These are phyloP conservation scores for Phania funesta DNA, from an alignment of 2,888 invertebrate genomes.

Conservation along the genomic window DNA sequence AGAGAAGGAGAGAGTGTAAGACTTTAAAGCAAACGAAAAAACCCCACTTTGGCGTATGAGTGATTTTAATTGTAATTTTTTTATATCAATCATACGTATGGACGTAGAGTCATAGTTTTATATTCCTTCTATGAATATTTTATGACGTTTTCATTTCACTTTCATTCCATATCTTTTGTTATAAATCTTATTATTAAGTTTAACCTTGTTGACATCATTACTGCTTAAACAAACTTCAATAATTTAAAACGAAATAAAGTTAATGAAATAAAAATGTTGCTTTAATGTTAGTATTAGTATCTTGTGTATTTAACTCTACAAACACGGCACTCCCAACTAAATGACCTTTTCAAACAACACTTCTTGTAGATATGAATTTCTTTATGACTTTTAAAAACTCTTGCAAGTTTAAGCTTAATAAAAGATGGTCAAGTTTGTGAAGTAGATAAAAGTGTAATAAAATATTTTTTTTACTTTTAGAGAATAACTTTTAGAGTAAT, in stretches of 20 bases:
- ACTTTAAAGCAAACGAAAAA: background rate
- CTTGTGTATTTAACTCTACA: background rate
- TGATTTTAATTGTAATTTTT: conserved; percentile 5
- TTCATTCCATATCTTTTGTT: background rate
- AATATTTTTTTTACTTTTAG: conserved; percentile 8
- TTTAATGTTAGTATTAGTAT: conserved; percentile 5
- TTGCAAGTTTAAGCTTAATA: conserved; percentile 5
- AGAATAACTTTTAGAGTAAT: background rate
- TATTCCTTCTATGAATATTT: background rate
- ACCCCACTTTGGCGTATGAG: conserved; percentile 8
- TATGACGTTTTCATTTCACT: background rate
- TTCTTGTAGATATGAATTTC: background rate
- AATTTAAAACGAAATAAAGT: background rate
- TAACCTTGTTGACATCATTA: conserved; percentile 30
- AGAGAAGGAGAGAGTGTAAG: background rate
- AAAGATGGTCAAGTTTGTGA: conserved; percentile 5
- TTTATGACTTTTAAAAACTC: conserved; percentile 26
- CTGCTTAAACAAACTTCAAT: background rate
- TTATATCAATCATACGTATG: conserved; percentile 12
- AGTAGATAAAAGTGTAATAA: conserved; percentile 12
- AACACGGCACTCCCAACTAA: background rate
- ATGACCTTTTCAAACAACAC: conserved; percentile 7
- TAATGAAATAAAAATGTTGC: conserved; percentile 1
- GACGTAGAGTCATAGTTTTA: background rate
- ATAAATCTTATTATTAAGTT: background rate